Conservation (phyloP, 2,797 vertebrate species). For the Sternarchorhynchus goeldii region DNA sequence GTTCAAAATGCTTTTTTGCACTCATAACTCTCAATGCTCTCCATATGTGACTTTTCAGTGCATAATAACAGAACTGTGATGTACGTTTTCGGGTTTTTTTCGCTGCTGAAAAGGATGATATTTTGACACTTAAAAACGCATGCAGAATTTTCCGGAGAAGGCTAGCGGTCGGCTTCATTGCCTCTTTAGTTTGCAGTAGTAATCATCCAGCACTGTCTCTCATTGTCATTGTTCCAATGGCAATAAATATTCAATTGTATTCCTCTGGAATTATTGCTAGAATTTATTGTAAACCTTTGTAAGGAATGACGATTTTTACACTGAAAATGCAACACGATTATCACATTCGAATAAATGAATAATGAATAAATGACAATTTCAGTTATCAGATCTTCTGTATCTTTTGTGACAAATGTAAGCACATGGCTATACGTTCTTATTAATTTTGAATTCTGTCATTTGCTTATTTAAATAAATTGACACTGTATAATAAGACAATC, state of each 20-base stretch:
- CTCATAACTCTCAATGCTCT: slow-evolving; percentile 54
- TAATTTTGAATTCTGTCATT: no score
- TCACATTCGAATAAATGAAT: slow-evolving; percentile 71
- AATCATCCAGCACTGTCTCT: slow-evolving; percentile 77
- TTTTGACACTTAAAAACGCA: slow-evolving; percentile 62
- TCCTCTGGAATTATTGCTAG: slow-evolving; percentile 86
- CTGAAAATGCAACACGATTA: slow-evolving; percentile 75
- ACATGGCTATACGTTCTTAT: no score
- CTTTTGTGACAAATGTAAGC: slow-evolving; percentile 61
- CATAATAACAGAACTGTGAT: slow-evolving; percentile 34
- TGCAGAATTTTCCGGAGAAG: slow-evolving; percentile 66
- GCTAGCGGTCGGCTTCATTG: slow-evolving; percentile 70
- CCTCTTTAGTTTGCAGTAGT: slow-evolving; percentile 76
- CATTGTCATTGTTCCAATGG: slow-evolving; percentile 82
- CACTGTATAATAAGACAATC: no score
- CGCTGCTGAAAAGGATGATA: slow-evolving; percentile 47
- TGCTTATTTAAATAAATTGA: no score
- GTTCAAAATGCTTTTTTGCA: slow-evolving; percentile 57
- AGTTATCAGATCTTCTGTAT: slow-evolving; percentile 69
- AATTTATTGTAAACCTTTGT: slow-evolving; percentile 85
- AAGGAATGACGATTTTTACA: slow-evolving; percentile 86
- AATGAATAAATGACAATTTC: slow-evolving; percentile 65
- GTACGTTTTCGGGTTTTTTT: slow-evolving; percentile 51
- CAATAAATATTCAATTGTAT: slow-evolving; percentile 84
- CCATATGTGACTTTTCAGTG: slow-evolving; percentile 43